A percentile compares a stretch with the other conserved stretches of the same genome.
Conservation (phyloP, 2,113 vertebrate genomes). For the Ammodytes marinus region DNA sequence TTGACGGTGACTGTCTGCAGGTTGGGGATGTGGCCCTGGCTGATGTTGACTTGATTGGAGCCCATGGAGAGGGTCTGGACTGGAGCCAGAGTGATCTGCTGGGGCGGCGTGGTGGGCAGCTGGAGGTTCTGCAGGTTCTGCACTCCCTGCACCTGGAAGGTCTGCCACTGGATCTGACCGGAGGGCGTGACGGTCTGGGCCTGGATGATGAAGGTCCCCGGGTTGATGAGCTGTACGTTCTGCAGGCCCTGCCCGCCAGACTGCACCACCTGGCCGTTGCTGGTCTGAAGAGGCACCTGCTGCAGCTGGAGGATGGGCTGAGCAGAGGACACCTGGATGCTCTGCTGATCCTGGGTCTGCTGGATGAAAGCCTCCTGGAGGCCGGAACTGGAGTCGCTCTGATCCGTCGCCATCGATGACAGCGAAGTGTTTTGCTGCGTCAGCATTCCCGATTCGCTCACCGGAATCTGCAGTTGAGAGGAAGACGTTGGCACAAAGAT, state of each 20-base stretch:
- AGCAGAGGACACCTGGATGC: slow-evolving; percentile 91
- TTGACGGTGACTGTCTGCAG: slow-evolving; percentile 98
- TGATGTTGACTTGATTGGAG: slow-evolving; percentile 91
- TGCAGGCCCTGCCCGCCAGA: slow-evolving; percentile 91
- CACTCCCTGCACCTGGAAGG: slow-evolving; percentile 99
- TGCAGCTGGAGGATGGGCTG: slow-evolving; percentile 96
- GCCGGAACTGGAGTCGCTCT: slow-evolving; percentile 88
- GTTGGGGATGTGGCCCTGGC: slow-evolving; percentile 95
- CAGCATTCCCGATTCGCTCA: slow-evolving; percentile 91
- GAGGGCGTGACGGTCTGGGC: slow-evolving; percentile 98
- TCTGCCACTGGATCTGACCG: slow-evolving; percentile 99
- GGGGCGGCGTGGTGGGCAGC: slow-evolving; percentile 93
- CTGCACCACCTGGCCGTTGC: slow-evolving; percentile 94
- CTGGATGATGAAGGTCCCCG: slow-evolving; percentile 98
- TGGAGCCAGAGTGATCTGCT: slow-evolving; percentile 97
- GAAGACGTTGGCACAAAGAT: slow-evolving; percentile 98
- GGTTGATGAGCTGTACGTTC: slow-evolving; percentile 97
- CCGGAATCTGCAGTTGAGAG: slow-evolving; percentile 91
- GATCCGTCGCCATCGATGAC: slow-evolving; percentile 85
- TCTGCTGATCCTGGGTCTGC: slow-evolving; percentile 90
- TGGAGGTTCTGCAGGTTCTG: slow-evolving; percentile 99
- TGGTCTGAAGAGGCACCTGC: slow-evolving; percentile 91
- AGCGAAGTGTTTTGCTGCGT: slow-evolving; percentile 92
- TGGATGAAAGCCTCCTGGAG: slow-evolving; percentile 95
- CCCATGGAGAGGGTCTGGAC: slow-evolving; percentile 97